Percentiles rank a stretch among this genome's conserved stretches.
These are phyloP conservation scores for Drosophila limbata DNA, from an alignment of 2,888 invertebrate genomes.

Conservation along the genomic window DNA sequence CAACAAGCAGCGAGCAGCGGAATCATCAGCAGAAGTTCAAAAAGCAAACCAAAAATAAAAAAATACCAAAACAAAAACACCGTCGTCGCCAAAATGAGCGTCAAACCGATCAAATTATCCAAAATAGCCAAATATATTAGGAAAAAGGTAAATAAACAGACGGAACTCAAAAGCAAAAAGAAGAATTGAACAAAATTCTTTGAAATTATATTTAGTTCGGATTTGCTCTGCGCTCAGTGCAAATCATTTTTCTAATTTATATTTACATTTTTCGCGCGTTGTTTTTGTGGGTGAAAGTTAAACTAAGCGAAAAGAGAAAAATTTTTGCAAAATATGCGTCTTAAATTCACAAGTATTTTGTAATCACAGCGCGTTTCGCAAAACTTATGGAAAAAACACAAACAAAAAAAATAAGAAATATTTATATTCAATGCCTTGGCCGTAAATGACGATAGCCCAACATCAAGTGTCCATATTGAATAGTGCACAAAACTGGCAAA, in stretches of 20 bases:
- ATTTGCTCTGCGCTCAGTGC: conserved; percentile 16
- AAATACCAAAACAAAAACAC: conserved; percentile 39
- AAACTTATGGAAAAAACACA: conserved; percentile 9
- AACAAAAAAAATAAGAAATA: conserved; percentile 24
- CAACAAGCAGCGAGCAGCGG: not conserved
- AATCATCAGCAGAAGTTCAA: conserved; percentile 24
- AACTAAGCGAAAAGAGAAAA: conserved; percentile 18
- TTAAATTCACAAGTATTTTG: conserved; percentile 46
- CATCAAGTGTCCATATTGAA: conserved; percentile 56
- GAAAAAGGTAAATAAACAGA: conserved; percentile 83
- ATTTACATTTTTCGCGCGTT: not conserved
- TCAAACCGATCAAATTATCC: conserved; percentile 83
- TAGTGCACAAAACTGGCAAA: conserved; percentile 37
- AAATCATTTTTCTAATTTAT: conserved; percentile 5
- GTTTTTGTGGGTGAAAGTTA: conserved; percentile 64
- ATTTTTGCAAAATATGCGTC: conserved; percentile 13
- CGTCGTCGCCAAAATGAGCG: conserved; percentile 74
- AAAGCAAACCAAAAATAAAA: conserved; percentile 7
- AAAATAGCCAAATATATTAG: conserved; percentile 85
- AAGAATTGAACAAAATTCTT: conserved; percentile 16
- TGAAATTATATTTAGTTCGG: conserved; percentile 28
- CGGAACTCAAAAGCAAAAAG: not conserved
- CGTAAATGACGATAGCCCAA: conserved; percentile 53
- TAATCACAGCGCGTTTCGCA: conserved; percentile 58
- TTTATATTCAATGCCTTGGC: conserved; percentile 71